Base-by-base conservation (phyloP, 2,113 vertebrate species). In the Embiotoca jacksoni region DNA sequence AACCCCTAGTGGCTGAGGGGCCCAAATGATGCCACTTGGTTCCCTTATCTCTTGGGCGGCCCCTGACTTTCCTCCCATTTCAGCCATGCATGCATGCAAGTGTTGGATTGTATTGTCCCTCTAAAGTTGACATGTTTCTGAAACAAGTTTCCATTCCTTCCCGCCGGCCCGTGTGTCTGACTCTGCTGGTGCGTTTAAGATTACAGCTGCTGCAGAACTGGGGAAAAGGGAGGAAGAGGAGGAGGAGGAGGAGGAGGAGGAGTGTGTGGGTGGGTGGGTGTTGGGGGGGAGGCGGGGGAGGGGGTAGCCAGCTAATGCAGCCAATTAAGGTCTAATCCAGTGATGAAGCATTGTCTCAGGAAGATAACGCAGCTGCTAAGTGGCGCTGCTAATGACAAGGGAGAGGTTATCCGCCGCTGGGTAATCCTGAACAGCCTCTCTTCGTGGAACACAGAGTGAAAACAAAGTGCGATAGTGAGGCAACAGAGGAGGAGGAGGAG, bases 281-380 rank as follows among this genome's bases (percentile, higher is more conserved):
- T 4, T 32, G 32, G 31, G 3, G 58, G 63, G 79, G 86, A 13
- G 11, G 56, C 30, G 59, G 65, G 78, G 87, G 62, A 64, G 7
- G 72, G 84, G 91, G 91, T 13, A 92, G 93, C 93, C 95, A 86
- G 92, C 85, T 93, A 91, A 91, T 93, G 84, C 87, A 86, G 83
- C 88, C 95, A 96, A 95, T 96, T 96, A 93, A 90, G 88, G 65
- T 39, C 90, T 97, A 96, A 97, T 96, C 95, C 95, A 92, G 92
- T 94, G 94, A 95, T 92, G 84, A 95, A 94, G 93, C 90, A 96
- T 96, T 96, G 96, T 97, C 95, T 94, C 82, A 91, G 73, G 65
- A n/a, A 93, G 95, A 93, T 93, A 89, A 80, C 64, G 11, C 60
- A 70, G 60, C 72, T 78, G 82, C 93, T 94, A 93, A 93, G 87